Evolutionary conservation across 2,888 invertebrate genomes (phyloP), one percentile per base, ranked within the genome.

Genomic region (Epirrita christyi): DNA sequence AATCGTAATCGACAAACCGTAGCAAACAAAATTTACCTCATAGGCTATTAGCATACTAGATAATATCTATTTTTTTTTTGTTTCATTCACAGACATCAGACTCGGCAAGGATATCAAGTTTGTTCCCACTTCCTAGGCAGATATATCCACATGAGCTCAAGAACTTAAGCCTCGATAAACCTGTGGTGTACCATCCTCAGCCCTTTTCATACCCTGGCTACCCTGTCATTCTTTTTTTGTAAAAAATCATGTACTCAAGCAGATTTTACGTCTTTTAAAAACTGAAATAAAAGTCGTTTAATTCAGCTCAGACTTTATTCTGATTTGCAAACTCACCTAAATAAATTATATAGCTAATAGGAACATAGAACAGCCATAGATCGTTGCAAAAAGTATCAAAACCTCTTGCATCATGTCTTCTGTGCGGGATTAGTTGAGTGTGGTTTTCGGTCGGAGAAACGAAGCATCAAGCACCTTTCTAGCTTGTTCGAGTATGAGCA

Each of bases 401-500:
- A 1, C 15, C n/a, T 27, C 42, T 29, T 4, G 44, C 37, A n/a
- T 36, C 50, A 49, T 7, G 50, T 46, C 61, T 71, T 50, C 45
- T 54, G 55, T 29, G 54, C 48, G 41, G 52, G 59, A 47, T 68
- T 46, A 6, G 40, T 63, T 42, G 43, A 42, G 53, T 53, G 13
- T 59, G 64, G 53, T 57, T 81, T 85, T 37, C 92, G 76, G 55
- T 92, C 89, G 0, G 83, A 67, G 58, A 92, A 81, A 6, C 85
- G 84, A 9, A 92, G 78, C 86, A 86, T 88, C 63, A 92, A 64
- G 61, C 92, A 92, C 9, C 81, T 75, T 64, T 92, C 92, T 38
- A 92, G 68, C 64, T 89, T 89, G 66, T 91, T 91, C 6, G 92
- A 88, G 66, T 89, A 92, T 0, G 90, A 89, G 61, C 92, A 92